A percentile compares a stretch with the other conserved stretches of the same genome.
Conservation (phyloP, 1,140 invertebrate species). For the Andricus grossulariae region DNA sequence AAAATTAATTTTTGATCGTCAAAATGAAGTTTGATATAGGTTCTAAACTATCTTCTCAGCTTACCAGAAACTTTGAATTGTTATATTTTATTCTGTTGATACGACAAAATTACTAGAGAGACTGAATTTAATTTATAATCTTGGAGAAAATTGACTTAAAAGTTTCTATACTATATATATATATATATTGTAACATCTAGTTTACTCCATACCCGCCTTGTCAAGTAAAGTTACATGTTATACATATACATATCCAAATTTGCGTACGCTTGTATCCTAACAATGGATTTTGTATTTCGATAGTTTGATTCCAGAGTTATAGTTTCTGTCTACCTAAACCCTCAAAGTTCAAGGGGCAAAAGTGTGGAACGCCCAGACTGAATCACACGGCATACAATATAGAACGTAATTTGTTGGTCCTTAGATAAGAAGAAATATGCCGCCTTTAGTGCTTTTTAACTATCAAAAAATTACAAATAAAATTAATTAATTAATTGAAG, state of each 20-base stretch:
- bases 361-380: background rate
- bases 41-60: background rate
- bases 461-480: no score
- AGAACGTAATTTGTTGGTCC: background rate
- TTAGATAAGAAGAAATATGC: no score
- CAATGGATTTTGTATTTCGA: slow-evolving; percentile 17
- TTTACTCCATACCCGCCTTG: background rate
- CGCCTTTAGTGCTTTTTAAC: no score
- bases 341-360: background rate
- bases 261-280: background rate
- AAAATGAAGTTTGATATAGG: slow-evolving; percentile 11
- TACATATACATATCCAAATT: background rate
- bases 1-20: background rate
- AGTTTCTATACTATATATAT: background rate
- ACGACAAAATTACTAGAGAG: background rate
- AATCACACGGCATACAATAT: background rate
- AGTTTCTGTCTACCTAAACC: background rate
- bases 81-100: background rate
- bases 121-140: background rate
- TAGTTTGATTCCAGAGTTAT: background rate
- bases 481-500: no score
- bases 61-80: background rate
- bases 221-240: slow-evolving; percentile 4
- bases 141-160: slow-evolving; percentile 8
- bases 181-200: background rate